Percentiles rank a stretch among this genome's conserved stretches.
Conservation (phyloP, 2,797 vertebrate genomes). For the Crypturellus tataupa region DNA sequence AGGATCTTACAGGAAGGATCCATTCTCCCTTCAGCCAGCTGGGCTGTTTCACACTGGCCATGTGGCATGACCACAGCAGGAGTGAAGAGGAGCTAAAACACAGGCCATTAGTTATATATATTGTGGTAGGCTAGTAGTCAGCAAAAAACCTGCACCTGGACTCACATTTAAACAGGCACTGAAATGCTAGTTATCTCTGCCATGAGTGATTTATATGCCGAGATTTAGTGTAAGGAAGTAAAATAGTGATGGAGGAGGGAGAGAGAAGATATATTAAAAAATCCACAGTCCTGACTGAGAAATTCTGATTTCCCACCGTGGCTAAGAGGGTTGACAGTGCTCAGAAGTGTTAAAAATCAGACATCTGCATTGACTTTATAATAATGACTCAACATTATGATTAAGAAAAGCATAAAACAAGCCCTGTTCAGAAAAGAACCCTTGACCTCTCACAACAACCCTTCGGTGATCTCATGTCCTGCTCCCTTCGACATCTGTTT, state of each 20-base stretch:
- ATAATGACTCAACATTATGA: background rate
- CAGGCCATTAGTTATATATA: background rate
- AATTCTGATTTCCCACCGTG: background rate
- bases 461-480: background rate
- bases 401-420: slow-evolving; percentile 8
- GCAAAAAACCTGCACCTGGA: background rate
- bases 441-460: background rate
- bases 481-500: slow-evolving; percentile 49
- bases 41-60: background rate
- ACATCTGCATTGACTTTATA: background rate
- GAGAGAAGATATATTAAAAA: background rate
- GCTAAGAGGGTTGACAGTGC: background rate
- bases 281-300: background rate
- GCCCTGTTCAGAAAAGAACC: background rate
- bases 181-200: background rate
- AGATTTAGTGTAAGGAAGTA: background rate
- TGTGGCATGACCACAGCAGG: too few relatives aligned
- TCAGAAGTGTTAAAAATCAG: background rate
- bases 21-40: background rate
- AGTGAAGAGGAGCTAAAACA: background rate
- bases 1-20: background rate
- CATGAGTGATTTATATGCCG: background rate
- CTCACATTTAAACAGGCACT: background rate
- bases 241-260: background rate
- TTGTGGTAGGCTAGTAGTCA: background rate